phyloP scores from a whole-genome alignment of 2,113 vertebrate genomes.

The Leptosomus discolor region DNA sequence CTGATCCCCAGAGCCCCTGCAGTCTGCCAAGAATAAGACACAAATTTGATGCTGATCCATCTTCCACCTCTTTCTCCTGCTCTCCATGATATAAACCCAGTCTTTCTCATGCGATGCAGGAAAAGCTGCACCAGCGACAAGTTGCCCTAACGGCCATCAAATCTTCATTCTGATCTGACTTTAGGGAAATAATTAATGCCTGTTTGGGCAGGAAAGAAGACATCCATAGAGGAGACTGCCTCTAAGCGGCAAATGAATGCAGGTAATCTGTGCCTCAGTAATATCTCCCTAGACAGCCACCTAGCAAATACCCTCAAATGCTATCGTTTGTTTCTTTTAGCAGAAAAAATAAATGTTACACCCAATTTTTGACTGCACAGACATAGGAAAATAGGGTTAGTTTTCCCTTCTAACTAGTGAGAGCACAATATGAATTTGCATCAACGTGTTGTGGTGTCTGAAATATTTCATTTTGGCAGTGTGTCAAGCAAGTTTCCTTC shows the following conservation, averaged over 20 bases:
- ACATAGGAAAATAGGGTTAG: background rate
- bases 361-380: background rate
- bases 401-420: background rate
- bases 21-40: background rate
- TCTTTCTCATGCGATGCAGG: background rate
- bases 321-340: background rate
- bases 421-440: background rate
- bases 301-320: background rate
- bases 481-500: background rate
- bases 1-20: background rate
- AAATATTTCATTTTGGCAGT: background rate
- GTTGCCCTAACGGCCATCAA: background rate
- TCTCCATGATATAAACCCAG: background rate
- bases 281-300: background rate
- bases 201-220: background rate
- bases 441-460: background rate
- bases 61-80: background rate
- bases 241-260: background rate
- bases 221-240: background rate
- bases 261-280: background rate
- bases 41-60: background rate
- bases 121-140: background rate
- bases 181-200: background rate
- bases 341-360: background rate
- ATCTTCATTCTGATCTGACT: background rate